phyloP scores from a whole-genome alignment of 2,113 vertebrate genomes.

The Oriolus oriolus region DNA sequence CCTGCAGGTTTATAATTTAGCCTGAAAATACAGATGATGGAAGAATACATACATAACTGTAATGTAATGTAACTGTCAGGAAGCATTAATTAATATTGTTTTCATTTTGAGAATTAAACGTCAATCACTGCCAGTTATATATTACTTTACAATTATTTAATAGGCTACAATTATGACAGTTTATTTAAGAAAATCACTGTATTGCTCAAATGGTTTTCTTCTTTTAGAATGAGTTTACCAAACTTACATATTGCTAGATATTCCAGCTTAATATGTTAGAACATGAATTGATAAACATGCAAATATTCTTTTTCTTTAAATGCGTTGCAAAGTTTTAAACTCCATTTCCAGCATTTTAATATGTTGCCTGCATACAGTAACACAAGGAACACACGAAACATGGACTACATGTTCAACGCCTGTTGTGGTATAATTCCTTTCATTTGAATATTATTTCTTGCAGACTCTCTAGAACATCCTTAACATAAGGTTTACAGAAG shows the following conservation, averaged over 20 bases:
- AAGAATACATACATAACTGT: not conserved
- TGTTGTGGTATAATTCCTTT: not conserved
- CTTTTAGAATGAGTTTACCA: not conserved
- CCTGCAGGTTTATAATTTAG: not conserved
- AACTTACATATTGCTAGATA: not conserved
- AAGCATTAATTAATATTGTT: not conserved
- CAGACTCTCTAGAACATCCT: not conserved
- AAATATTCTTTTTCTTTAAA: not conserved
- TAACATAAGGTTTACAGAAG: not conserved
- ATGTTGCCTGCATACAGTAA: not conserved
- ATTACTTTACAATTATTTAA: not conserved
- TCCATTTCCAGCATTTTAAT: not conserved
- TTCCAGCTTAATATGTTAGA: not conserved
- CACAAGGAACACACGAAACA: not conserved
- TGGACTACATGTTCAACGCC: no score
- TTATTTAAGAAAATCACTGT: not conserved
- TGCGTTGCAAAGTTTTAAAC: not conserved
- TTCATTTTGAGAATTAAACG: not conserved
- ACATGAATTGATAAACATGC: not conserved
- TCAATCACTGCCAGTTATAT: not conserved
- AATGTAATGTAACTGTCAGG: not conserved
- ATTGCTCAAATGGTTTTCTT: not conserved
- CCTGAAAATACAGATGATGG: not conserved
- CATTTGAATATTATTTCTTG: not conserved
- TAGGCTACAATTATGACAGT: not conserved